Base-by-base conservation (phyloP, 2,113 vertebrate species). In the Microcebus griseorufus region DNA sequence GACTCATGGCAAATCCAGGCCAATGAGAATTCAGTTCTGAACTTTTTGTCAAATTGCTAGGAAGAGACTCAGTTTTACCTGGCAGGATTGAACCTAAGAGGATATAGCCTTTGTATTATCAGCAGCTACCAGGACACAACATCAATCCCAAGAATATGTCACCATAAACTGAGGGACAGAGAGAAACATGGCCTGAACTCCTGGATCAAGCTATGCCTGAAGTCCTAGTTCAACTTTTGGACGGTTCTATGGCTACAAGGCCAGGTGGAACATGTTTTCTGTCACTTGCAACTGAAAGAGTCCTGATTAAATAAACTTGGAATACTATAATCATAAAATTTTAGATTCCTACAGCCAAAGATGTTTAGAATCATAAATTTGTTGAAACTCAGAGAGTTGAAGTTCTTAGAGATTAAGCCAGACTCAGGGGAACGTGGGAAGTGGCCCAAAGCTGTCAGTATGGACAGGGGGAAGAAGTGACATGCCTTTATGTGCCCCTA, bases 121-220 rank as follows among this genome's bases (percentile, higher is more conserved):
- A 55, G 37, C 7, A 51, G 29, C 55, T 51, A 20, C 70, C 22
- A 39, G 1, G 45, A 11, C 3, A 16, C 27, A 29, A 42, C 4
- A 32, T 73, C 32, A 8, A 5, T 64, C 81, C 76, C 42, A 58
- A 91, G 73, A 78, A 93, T 60, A 42, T 82, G 27, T 48, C 39
- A 18, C 64, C 34, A 13, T 1, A 29, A 69, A 75, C n/a, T 3
- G 37, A 76, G 9, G 29, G 22, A 48, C 45, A 64, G 55, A 75
- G 48, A 42, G 32, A 75, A 42, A 39, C 1, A 18, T 48, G 17
- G 5, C 60, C 75, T 83, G 65, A 55, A 60, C 78, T 82, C 45
- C 81, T 78, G 37, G 76, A 88, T 72, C 85, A 90, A 93, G 48
- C 76, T 62, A 58, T 16, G 20, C 62, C 76, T 91, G 25, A 87